Base-by-base conservation (phyloP, 2,113 vertebrate species). In the Callithrix jacchus region DNA sequence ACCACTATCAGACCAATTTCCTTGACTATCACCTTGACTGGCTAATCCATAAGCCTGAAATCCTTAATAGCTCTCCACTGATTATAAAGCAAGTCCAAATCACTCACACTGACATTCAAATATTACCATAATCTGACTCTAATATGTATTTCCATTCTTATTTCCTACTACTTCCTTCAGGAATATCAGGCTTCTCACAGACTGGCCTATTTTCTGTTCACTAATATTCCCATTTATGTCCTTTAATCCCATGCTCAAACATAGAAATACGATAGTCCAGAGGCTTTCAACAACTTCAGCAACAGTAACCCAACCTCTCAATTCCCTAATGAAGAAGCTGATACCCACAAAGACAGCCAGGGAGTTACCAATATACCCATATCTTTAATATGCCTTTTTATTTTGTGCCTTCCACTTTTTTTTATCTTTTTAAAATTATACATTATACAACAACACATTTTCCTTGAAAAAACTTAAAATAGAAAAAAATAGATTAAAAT, bases 401-500 rank as follows among this genome's bases (percentile, higher is more conserved):
- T 81, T 68, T 81, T 79, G 11, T 85, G 52, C 40, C 35, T 82
- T 94, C 54, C 45, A 45, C 20, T 85, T n/a, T 64, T 64, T 73
- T 52, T 76, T 45, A 32, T 66, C 7, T 45, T 79, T 88, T 91
- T 66, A 13, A 56, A 93, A 68, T 81, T 91, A 61, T 6, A 85
- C 9, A 45, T 85, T 20, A 76, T 23, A 54, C 4, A 87, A 32
- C 23, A 45, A 94, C 23, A 93, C 3, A 85, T 45, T 87, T 84
- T 5, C 23, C 30, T 61, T 83, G 8, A 40, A 87, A 85, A 80
- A 92, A 42, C 54, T 87, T 87, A 83, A 96, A 93, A 83, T 71
- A 87, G 54, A 89, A 85, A 94, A 92, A 92, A 92, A n/a, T 10
- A 58, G 16, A 83, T 1, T n/a, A 30, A 87, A 82, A 37, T 87